Evolutionary conservation across 1,140 invertebrate species (phyloP).

Genomic region (Tetranychus cinnabarinus): DNA sequence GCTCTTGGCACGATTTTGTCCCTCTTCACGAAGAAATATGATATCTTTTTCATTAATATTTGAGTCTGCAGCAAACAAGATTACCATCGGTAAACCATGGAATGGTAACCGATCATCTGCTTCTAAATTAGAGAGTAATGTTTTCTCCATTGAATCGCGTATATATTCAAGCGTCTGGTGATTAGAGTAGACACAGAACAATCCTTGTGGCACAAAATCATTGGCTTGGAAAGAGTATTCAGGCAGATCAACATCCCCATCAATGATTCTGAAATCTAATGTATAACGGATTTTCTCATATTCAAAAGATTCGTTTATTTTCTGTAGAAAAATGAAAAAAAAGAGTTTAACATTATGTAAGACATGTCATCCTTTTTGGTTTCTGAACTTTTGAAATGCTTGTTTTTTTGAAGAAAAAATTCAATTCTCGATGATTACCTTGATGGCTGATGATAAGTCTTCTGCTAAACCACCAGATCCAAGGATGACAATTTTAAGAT

Average conservation of each 20-base stretch:
- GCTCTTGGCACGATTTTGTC: constrained; percentile 63
- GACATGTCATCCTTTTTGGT: background rate
- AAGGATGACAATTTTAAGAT: constrained; percentile 32
- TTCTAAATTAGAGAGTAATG: constrained; percentile 64
- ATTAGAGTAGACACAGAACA: constrained; percentile 56
- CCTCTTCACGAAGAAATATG: constrained; percentile 56
- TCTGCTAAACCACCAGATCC: constrained; percentile 49
- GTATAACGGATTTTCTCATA: constrained; percentile 57
- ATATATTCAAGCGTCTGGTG: constrained; percentile 76
- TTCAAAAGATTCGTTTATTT: constrained; percentile 30
- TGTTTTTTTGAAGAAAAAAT: too few relatives aligned
- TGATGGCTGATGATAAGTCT: constrained; percentile 48
- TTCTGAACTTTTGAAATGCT: too few relatives aligned
- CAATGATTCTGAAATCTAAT: constrained; percentile 57
- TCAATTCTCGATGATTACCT: constrained; percentile 25
- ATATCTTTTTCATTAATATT: constrained; percentile 56
- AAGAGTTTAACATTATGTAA: background rate
- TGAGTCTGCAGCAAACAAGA: constrained; percentile 66
- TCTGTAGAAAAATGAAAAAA: background rate
- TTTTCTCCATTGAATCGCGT: constrained; percentile 68
- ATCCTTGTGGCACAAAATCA: constrained; percentile 45
- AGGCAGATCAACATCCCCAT: constrained; percentile 53
- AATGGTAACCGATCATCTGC: constrained; percentile 53
- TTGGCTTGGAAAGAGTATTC: constrained; percentile 35
- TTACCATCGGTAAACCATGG: constrained; percentile 62